These are phyloP conservation scores for Bambusicola thoracicus DNA, from an alignment of 2,113 vertebrate species.

Conservation along the genomic window DNA sequence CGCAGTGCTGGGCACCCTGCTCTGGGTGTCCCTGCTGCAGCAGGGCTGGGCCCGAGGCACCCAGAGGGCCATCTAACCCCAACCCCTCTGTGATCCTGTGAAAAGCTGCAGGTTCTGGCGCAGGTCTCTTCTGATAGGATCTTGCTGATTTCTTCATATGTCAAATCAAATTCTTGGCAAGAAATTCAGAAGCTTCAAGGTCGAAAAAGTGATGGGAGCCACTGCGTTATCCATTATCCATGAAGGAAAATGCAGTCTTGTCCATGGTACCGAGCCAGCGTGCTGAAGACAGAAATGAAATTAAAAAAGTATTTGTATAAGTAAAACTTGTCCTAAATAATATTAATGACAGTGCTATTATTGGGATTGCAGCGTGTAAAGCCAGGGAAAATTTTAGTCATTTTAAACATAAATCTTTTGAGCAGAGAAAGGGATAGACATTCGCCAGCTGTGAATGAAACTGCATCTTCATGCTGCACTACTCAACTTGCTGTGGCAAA, in stretches of 20 bases:
- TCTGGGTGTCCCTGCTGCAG: not conserved
- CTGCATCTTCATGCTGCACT: not conserved
- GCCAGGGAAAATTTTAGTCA: not conserved
- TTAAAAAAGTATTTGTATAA: not conserved
- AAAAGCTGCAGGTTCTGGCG: not conserved
- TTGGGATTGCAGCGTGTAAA: not conserved
- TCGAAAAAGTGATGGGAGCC: not conserved
- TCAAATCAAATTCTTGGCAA: slow-evolving; percentile 25
- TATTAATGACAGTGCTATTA: not conserved
- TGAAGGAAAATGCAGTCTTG: not conserved
- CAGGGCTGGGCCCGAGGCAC: not conserved
- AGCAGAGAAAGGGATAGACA: not conserved
- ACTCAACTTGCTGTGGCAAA: slow-evolving; percentile 16
- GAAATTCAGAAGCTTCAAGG: slow-evolving; percentile 4
- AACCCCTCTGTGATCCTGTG: not conserved
- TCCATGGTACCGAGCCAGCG: not conserved
- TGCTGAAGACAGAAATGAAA: slow-evolving; percentile 1
- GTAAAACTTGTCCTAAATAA: not conserved
- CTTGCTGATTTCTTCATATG: not conserved
- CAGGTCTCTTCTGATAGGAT: not conserved
- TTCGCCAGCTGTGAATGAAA: not conserved
- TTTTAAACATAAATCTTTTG: not conserved
- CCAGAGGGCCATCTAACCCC: not conserved
- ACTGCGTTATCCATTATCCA: not conserved
- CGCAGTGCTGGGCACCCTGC: not conserved